phyloP scores from a whole-genome alignment of 2,797 vertebrate species.

The Schizopygopsis pylzovi region DNA sequence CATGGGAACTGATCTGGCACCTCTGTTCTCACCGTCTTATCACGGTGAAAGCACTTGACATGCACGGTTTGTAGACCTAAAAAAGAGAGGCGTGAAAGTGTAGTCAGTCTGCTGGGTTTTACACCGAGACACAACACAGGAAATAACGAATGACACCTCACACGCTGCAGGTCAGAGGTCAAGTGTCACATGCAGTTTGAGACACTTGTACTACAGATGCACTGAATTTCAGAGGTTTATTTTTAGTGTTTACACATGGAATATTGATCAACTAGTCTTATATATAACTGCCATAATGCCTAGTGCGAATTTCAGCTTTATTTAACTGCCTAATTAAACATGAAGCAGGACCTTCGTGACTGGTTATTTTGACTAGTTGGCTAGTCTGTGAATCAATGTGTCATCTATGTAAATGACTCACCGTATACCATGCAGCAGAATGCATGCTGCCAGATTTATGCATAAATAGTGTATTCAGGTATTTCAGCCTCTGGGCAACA shows the following conservation, averaged over 20 bases:
- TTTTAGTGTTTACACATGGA: neutral
- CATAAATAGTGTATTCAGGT: neutral
- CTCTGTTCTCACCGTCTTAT: slow-evolving; percentile 59
- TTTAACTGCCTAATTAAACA: slow-evolving; percentile 4
- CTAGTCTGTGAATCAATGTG: neutral
- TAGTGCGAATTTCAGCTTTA: neutral
- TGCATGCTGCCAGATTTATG: neutral
- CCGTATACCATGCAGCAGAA: neutral
- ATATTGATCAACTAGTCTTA: neutral
- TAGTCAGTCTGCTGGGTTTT: neutral
- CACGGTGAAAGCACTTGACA: neutral
- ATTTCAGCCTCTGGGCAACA: neutral
- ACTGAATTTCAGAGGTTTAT: neutral
- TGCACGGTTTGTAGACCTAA: slow-evolving; percentile 17
- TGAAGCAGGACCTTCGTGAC: neutral
- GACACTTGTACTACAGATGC: neutral
- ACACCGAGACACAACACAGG: neutral
- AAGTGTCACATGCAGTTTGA: slow-evolving; percentile 6
- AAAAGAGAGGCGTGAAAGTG: slow-evolving; percentile 17
- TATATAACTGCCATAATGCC: neutral
- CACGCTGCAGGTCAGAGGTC: slow-evolving; percentile 2
- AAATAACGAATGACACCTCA: slow-evolving; percentile 8
- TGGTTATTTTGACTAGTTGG: neutral
- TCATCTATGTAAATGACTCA: neutral
- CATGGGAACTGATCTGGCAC: slow-evolving; percentile 73